Evolutionary conservation across 2,888 invertebrate species (phyloP).

Genomic region (Cordylochernes scorpioides): DNA sequence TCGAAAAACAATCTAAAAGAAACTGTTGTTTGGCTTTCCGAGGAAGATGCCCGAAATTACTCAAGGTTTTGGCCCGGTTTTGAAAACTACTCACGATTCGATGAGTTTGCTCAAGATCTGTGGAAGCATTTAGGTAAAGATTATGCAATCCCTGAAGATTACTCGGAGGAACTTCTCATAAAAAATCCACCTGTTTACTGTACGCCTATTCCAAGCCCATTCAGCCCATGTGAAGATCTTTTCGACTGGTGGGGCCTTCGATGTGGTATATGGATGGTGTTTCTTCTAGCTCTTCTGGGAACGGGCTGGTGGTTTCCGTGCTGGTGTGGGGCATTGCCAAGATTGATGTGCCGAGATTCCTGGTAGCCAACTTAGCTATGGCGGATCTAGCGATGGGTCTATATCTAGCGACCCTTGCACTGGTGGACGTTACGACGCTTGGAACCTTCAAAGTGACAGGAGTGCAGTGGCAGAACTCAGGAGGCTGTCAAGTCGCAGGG

Average conservation of each 20-base stretch:
- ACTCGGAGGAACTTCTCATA: slow-evolving; percentile 6
- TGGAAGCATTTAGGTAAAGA: slow-evolving; percentile 3
- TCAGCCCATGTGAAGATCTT: slow-evolving; percentile 75
- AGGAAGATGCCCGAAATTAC: slow-evolving; percentile 11
- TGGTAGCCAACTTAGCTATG: slow-evolving; percentile 82
- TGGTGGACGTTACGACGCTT: slow-evolving; percentile 78
- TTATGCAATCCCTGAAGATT: slow-evolving; percentile 6
- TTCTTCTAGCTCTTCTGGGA: slow-evolving; percentile 81
- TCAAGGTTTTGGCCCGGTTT: slow-evolving; percentile 33
- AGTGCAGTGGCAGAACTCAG: slow-evolving; percentile 89
- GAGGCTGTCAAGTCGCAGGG: slow-evolving; percentile 72
- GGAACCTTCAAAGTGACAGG: slow-evolving; percentile 51
- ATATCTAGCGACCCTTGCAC: slow-evolving; percentile 67
- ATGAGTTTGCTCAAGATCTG: background rate
- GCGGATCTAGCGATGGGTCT: slow-evolving; percentile 94
- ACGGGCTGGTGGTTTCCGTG: slow-evolving; percentile 81
- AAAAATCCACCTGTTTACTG: slow-evolving; percentile 15
- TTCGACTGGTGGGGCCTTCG: slow-evolving; percentile 94
- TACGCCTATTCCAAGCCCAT: slow-evolving; percentile 39
- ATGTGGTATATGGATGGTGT: slow-evolving; percentile 90
- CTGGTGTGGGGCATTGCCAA: slow-evolving; percentile 64
- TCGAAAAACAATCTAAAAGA: slow-evolving; percentile 8
- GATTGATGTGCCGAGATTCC: slow-evolving; percentile 83
- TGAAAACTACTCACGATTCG: slow-evolving; percentile 1
- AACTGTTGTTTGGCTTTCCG: slow-evolving; percentile 13